Conservation (phyloP, 64 coral and sea anemone genomes). For the Dendrophyllia cribrosa region DNA sequence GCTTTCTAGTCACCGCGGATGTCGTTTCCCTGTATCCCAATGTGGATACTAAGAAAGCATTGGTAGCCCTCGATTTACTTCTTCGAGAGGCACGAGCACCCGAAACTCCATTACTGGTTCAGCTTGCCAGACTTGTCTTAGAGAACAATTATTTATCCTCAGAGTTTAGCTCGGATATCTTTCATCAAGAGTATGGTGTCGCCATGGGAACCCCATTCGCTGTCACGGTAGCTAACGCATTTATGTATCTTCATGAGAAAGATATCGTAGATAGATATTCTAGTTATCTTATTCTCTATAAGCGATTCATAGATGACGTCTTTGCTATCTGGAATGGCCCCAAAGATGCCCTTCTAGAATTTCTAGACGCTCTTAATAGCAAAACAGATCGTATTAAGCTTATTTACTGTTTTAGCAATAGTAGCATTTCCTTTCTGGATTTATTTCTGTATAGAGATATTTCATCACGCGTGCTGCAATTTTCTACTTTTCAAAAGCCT, state of each 20-base stretch:
- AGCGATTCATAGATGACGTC: background rate
- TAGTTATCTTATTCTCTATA: too few relatives aligned
- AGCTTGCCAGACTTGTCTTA: background rate
- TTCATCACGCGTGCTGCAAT: background rate
- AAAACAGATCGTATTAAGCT: constrained; percentile 26
- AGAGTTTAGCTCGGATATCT: too few relatives aligned
- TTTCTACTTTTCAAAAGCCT: constrained; percentile 1
- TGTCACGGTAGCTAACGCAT: constrained; percentile 5
- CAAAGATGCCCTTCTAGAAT: too few relatives aligned
- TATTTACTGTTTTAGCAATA: constrained; percentile 1
- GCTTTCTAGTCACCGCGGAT: constrained; percentile 27
- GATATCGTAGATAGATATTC: too few relatives aligned
- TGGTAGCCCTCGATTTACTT: background rate
- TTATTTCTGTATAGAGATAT: too few relatives aligned
- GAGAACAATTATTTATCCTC: too few relatives aligned
- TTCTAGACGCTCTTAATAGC: too few relatives aligned
- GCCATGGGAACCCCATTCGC: too few relatives aligned
- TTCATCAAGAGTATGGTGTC: too few relatives aligned
- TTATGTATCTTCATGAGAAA: constrained; percentile 4
- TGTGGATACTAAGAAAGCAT: constrained; percentile 16
- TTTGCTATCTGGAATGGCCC: too few relatives aligned
- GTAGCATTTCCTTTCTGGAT: background rate
- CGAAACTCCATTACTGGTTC: background rate
- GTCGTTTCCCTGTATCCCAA: too few relatives aligned
- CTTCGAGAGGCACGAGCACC: background rate